These are phyloP conservation scores for Clunio marinus DNA, from an alignment of 2,888 invertebrate genomes.

Conservation along the genomic window DNA sequence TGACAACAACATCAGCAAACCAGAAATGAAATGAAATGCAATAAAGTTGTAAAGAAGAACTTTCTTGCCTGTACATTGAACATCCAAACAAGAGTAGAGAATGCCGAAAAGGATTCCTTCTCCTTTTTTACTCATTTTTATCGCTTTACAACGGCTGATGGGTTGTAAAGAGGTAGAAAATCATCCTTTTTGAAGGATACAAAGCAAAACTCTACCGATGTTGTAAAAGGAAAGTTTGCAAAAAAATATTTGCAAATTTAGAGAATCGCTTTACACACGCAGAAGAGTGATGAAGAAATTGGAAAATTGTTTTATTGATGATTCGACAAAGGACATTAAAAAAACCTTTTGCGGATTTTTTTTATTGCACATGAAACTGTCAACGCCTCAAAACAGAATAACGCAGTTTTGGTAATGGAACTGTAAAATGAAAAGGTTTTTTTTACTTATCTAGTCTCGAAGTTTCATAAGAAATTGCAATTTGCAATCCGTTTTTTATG, in stretches of 20 bases:
- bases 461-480: neutral
- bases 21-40: constrained; percentile 6
- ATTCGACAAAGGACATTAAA: constrained; percentile 18
- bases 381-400: constrained; percentile 28
- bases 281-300: neutral
- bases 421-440: constrained; percentile 18
- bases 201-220: neutral
- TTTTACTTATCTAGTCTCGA: neutral
- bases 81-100: neutral
- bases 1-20: too few species aligned
- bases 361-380: constrained; percentile 31
- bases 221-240: constrained; percentile 32
- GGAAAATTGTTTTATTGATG: constrained; percentile 33
- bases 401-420: constrained; percentile 16
- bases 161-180: constrained; percentile 37
- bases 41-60: constrained; percentile 23
- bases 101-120: constrained; percentile 34
- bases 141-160: constrained; percentile 25
- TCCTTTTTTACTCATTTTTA: constrained; percentile 36
- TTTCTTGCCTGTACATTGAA: neutral
- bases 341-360: constrained; percentile 26
- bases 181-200: constrained; percentile 32
- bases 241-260: constrained; percentile 30
- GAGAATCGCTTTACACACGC: neutral
- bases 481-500: neutral